Evolutionary conservation across 2,113 vertebrate species (phyloP).

Genomic region (Percina caprodes): DNA sequence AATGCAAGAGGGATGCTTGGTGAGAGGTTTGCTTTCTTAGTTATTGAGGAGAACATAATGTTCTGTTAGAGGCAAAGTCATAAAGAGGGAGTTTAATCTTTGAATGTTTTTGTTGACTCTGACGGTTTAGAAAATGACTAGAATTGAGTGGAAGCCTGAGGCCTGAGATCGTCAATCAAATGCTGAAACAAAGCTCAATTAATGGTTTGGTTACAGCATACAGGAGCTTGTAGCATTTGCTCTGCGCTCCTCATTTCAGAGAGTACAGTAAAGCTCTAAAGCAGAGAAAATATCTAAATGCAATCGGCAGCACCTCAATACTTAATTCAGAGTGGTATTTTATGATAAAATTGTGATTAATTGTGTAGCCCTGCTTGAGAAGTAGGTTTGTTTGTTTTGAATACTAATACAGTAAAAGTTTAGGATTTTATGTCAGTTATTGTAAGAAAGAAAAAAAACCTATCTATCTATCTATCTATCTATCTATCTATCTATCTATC

Average conservation of each 20-base stretch:
- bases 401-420: not conserved
- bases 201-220: slow-evolving; percentile 2
- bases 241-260: not conserved
- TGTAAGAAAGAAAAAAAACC: too few species aligned
- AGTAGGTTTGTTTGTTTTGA: not conserved
- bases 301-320: too few species aligned
- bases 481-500: too few species aligned
- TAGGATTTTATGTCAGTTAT: not conserved
- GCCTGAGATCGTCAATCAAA: slow-evolving; percentile 21
- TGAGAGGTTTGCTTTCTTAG: slow-evolving; percentile 48
- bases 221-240: not conserved
- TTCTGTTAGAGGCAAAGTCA: slow-evolving; percentile 10
- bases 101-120: slow-evolving; percentile 8
- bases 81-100: not conserved
- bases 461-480: too few species aligned
- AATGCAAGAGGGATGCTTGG: slow-evolving; percentile 37
- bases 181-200: slow-evolving; percentile 21
- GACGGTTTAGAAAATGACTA: slow-evolving; percentile 31
- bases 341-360: too few species aligned
- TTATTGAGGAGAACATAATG: slow-evolving; percentile 34
- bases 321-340: too few species aligned
- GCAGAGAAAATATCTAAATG: not conserved
- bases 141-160: slow-evolving; percentile 29
- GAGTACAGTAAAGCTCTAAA: slow-evolving; percentile 1
- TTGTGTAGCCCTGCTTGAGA: too few species aligned